Conservation (phyloP, 2,888 invertebrate species). For the Euspilapteryx auroguttella region DNA sequence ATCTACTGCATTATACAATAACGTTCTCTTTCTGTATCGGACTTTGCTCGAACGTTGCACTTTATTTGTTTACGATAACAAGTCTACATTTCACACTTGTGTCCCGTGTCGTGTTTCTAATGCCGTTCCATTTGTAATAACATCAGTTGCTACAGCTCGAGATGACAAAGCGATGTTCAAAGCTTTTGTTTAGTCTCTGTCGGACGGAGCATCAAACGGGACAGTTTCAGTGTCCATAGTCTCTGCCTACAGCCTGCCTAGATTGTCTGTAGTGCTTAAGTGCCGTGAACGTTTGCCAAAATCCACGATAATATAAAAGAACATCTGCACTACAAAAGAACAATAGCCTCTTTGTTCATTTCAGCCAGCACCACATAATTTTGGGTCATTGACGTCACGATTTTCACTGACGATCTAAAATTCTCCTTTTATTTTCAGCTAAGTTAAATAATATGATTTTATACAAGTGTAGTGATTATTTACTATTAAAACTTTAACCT, state of each 20-base stretch:
- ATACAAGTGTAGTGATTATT: conserved; percentile 35
- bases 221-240: neutral
- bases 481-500: conserved; percentile 9
- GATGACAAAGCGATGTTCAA: no score
- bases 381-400: neutral
- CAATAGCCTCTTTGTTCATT: neutral
- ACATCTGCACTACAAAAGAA: neutral
- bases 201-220: no score
- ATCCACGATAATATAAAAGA: no score
- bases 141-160: no score
- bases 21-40: conserved; percentile 5
- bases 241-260: conserved; percentile 7
- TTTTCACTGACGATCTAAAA: neutral
- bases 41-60: conserved; percentile 5
- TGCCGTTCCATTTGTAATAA: no score
- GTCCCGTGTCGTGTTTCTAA: no score
- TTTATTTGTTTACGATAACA: conserved; percentile 14
- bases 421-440: neutral
- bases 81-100: no score
- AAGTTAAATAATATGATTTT: conserved; percentile 47
- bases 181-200: no score
- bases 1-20: conserved; percentile 6
- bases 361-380: neutral
- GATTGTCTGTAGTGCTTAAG: conserved; percentile 21
- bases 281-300: no score